phyloP scores from a whole-genome alignment of 2,113 vertebrate species.

The Xyliphius kryptos region DNA sequence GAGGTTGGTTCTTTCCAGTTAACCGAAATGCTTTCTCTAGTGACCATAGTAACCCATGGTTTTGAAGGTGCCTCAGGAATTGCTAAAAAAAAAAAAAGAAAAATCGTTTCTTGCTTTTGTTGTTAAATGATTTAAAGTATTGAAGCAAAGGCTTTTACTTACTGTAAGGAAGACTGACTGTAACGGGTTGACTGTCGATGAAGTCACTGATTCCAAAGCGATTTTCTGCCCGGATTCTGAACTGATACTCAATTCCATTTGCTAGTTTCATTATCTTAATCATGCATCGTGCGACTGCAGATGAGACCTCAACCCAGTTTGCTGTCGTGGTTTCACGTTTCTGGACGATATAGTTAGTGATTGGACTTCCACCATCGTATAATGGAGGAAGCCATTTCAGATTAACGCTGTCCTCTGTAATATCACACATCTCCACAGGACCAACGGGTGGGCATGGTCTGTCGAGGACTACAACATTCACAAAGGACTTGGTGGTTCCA shows the following conservation, averaged over 20 bases:
- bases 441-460: slow-evolving; percentile 87
- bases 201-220: slow-evolving; percentile 90
- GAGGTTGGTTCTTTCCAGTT: slow-evolving; percentile 86
- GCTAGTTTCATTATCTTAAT: slow-evolving; percentile 85
- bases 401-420: slow-evolving; percentile 87
- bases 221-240: slow-evolving; percentile 92
- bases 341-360: slow-evolving; percentile 89
- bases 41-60: slow-evolving; percentile 86
- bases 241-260: slow-evolving; percentile 96
- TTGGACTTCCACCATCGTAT: slow-evolving; percentile 85
- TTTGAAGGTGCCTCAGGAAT: slow-evolving; percentile 88
- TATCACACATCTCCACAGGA: slow-evolving; percentile 88
- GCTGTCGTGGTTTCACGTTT: slow-evolving; percentile 96
- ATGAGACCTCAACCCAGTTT: slow-evolving; percentile 86
- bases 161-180: slow-evolving; percentile 95
- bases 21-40: slow-evolving; percentile 85
- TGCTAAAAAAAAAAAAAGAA: slow-evolving; percentile 58
- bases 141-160: slow-evolving; percentile 53
- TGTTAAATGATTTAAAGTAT: background rate
- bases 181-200: slow-evolving; percentile 83
- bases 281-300: slow-evolving; percentile 88
- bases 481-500: too few species aligned
- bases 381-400: slow-evolving; percentile 94
- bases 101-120: background rate
- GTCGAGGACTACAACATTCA: slow-evolving; percentile 39